Evolutionary conservation across 2,797 vertebrate genomes (phyloP).

Genomic region (Rhynchotus rufescens): DNA sequence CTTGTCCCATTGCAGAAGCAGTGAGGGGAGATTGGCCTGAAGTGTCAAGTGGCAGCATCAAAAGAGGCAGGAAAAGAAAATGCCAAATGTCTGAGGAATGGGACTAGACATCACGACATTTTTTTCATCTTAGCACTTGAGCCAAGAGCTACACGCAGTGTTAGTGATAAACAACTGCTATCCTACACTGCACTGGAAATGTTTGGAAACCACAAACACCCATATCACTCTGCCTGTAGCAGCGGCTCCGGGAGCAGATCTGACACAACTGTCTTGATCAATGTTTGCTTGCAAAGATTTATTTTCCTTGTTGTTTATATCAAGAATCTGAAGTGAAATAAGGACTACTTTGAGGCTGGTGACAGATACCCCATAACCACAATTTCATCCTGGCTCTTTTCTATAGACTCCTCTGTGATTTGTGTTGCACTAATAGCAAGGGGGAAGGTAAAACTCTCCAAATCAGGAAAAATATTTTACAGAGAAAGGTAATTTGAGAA

Average conservation of each 20-base stretch:
- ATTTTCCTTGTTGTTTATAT: conserved; percentile 37
- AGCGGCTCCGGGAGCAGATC: neutral
- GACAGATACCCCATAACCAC: conserved; percentile 44
- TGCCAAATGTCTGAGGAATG: neutral
- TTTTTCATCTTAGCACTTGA: neutral
- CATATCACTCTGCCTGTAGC: neutral
- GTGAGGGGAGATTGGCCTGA: neutral
- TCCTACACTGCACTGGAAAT: neutral
- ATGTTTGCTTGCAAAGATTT: conserved; percentile 25
- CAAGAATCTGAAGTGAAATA: conserved; percentile 51
- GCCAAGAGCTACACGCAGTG: neutral
- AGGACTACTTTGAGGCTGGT: conserved; percentile 17
- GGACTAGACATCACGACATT: neutral
- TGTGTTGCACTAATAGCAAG: conserved; percentile 43
- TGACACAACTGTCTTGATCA: neutral
- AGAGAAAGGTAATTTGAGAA: conserved; percentile 47
- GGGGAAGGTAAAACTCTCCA: conserved; percentile 40
- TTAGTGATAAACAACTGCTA: neutral
- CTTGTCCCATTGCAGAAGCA: neutral
- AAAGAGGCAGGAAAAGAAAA: conserved; percentile 6
- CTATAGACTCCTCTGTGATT: conserved; percentile 18
- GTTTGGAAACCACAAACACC: neutral
- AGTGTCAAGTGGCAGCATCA: neutral
- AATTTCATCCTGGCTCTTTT: conserved; percentile 18
- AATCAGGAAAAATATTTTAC: conserved; percentile 68